phyloP scores from a whole-genome alignment of 2,888 invertebrate genomes.

The Zaprionus lineosus region DNA sequence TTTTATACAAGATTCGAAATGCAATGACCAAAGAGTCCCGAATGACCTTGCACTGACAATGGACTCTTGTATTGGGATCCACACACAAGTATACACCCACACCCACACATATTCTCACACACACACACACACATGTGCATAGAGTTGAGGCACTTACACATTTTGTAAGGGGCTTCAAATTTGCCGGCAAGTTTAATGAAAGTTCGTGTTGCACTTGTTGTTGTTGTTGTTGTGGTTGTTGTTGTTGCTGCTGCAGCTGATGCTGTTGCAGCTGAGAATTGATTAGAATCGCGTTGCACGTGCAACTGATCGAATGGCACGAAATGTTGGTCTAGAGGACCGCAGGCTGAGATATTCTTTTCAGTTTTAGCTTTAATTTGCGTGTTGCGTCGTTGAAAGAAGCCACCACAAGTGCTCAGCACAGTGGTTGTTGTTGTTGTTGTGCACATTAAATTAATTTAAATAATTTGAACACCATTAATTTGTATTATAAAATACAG shows the following conservation, averaged over 20 bases:
- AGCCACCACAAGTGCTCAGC: conserved; percentile 35
- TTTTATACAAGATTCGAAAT: too few species aligned
- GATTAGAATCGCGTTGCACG: background rate
- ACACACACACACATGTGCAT: conserved; percentile 1
- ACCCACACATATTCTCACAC: background rate
- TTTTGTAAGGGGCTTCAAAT: too few species aligned
- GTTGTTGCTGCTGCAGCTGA: conserved; percentile 2
- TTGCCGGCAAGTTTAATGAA: background rate
- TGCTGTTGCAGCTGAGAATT: background rate
- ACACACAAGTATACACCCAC: too few species aligned
- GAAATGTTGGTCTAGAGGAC: too few species aligned
- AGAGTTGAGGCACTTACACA: conserved; percentile 38
- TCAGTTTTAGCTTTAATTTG: conserved; percentile 22
- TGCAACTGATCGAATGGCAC: too few species aligned
- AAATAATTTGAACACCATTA: too few species aligned
- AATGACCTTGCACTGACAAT: too few species aligned
- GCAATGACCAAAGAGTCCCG: too few species aligned
- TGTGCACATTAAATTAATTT: too few species aligned
- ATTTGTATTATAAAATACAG: too few species aligned
- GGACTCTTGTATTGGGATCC: too few species aligned
- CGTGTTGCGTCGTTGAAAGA: conserved; percentile 28
- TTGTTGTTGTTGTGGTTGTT: conserved; percentile 1
- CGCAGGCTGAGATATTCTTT: conserved; percentile 2
- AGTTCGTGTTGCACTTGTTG: background rate
- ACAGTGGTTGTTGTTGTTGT: background rate